These are phyloP conservation scores for Dendrolimus punctatus DNA, from an alignment of 1,140 invertebrate species.

Conservation along the genomic window DNA sequence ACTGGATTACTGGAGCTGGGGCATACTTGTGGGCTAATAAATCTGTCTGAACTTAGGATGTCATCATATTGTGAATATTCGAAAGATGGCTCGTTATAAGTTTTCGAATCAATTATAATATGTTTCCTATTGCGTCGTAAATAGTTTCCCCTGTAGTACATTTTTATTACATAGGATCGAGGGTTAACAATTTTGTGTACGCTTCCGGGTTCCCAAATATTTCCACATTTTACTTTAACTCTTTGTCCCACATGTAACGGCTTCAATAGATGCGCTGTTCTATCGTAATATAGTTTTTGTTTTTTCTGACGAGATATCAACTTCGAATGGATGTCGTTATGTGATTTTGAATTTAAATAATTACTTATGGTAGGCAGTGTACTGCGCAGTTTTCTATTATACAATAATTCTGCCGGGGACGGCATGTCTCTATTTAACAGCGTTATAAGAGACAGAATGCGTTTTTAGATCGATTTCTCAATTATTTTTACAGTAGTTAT, in stretches of 20 bases:
- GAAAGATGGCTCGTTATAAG: too few species aligned
- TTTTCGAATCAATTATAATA: not conserved
- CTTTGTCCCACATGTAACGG: conserved; percentile 10
- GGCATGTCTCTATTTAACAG: conserved; percentile 5
- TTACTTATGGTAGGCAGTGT: conserved; percentile 6
- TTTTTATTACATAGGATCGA: conserved; percentile 1
- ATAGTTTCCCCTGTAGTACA: conserved; percentile 1
- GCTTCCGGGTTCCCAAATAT: conserved; percentile 1
- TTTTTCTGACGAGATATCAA: conserved; percentile 5
- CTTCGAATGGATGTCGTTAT: conserved; percentile 2
- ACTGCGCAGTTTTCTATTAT: conserved; percentile 13
- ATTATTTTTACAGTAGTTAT: too few species aligned
- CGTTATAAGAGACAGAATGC: too few species aligned
- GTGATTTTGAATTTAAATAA: conserved; percentile 7
- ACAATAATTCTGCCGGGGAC: conserved; percentile 15
- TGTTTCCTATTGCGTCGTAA: conserved; percentile 1
- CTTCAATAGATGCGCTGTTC: conserved; percentile 1
- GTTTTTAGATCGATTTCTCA: too few species aligned
- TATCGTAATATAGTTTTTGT: conserved; percentile 10
- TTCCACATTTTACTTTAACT: conserved; percentile 9
- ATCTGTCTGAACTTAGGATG: too few species aligned
- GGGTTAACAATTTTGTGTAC: not conserved
- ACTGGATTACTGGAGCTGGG: not conserved
- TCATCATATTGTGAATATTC: too few species aligned
- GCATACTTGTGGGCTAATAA: not conserved